Base-by-base conservation (phyloP, 2,113 vertebrate species). In the Barbus barbus region DNA sequence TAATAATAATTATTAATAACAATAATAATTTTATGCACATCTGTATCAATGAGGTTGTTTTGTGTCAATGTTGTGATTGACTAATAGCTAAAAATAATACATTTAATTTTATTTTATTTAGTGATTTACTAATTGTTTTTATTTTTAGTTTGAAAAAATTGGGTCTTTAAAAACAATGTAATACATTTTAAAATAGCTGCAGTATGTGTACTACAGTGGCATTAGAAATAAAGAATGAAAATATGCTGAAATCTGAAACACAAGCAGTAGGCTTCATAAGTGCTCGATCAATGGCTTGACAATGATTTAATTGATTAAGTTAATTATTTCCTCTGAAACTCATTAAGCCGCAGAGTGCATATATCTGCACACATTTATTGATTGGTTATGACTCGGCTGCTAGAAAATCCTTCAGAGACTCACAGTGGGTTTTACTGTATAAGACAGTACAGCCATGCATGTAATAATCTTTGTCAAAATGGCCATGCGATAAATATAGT, bases 281-380 rank as follows among this genome's bases (percentile, higher is more conserved):
- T 26, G 31, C 3, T 61, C 51, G 61, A 67, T 87, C 33, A 88
- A 92, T 36, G 53, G 51, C 61, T 46, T 86, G 83, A 86, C 84
- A 84, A 90, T 89, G 91, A 92, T 90, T 90, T 91, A 91, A 94
- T 93, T 88, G 89, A 90, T 53, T 18, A 93, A 92, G 92, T 91
- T 91, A 89, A 81, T 89, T 88, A 86, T 71, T 81, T 88, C 93
- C 91, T 89, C 48, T 83, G 91, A 91, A 91, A 92, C 89, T 85
- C 90, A 93, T 93, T 91, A 92, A 91, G 91, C 92, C 90, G 88
- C 90, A 90, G 90, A 84, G 88, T 2, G 85, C 89, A 82, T 90
- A 92, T 88, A 86, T 93, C 84, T 83, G 89, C 88, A 89, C 90
- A 91, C 89, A 91, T 84, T 60, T 93, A 94, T 93, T 91, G 94